These are phyloP conservation scores for Buphagus erythrorhynchus DNA, from an alignment of 2,797 vertebrate species.

Conservation along the genomic window DNA sequence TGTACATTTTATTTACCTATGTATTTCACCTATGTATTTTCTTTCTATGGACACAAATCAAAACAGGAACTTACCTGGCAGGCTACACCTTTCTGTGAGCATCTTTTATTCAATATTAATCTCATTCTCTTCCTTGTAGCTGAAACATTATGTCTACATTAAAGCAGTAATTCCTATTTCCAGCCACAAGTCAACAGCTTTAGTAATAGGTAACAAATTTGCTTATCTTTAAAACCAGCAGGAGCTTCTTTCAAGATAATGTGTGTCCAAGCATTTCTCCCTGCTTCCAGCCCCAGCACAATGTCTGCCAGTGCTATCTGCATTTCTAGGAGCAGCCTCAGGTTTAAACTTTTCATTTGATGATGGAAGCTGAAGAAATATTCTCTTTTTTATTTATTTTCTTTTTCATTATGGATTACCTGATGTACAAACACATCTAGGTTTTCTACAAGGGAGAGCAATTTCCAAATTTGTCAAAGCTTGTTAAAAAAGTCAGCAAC, in stretches of 20 bases:
- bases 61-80: not conserved
- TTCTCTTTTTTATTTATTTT: not conserved
- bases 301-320: not conserved
- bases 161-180: slow-evolving; percentile 80
- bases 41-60: not conserved
- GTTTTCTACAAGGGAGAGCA: not conserved
- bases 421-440: not conserved
- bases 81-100: not conserved
- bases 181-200: slow-evolving; percentile 75
- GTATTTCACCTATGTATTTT: not conserved
- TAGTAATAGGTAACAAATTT: slow-evolving; percentile 75
- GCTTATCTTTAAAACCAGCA: not conserved
- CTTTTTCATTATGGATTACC: not conserved
- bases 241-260: not conserved
- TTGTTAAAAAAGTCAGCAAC: not conserved
- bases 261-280: not conserved
- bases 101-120: not conserved
- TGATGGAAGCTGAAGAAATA: not conserved
- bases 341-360: not conserved
- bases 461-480: not conserved
- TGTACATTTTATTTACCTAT: not conserved
- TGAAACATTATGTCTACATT: slow-evolving; percentile 80
- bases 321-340: not conserved
- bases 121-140: slow-evolving; percentile 60
- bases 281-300: not conserved